Base-by-base conservation (phyloP, 2,888 invertebrate species). In the Tachina lurida region DNA sequence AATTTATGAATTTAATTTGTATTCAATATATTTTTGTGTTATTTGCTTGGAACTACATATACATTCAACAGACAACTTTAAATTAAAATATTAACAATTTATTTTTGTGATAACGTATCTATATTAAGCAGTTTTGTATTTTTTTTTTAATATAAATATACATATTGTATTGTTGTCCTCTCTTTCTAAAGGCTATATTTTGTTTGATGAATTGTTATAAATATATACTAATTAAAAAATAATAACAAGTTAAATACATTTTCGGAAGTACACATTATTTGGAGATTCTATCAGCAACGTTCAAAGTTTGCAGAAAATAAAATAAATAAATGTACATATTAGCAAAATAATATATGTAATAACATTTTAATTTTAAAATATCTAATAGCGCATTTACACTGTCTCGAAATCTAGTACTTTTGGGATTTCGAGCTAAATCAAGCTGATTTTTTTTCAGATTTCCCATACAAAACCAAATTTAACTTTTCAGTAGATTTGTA, bases 1-100 rank as follows among this genome's bases (percentile, higher is more conserved):
- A 43, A 8, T 60, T 45, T 62, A 49, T 73, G 22, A 62, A 12
- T 52, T 70, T 54, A 62, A 54, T 31, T 41, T 54, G 12, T 52
- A 58, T 68, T 43, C 31, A 19, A 56, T 73, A 65, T 71, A 75
- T 43, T 70, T 56, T n/a, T n/a, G 15, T 62, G 65, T 43, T 56
- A 12, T 76, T 75, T 45, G 60, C 10, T 80, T 77, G 39, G 58
- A 49, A 45, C 74, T 78, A 78, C 75, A 82, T 78, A 79, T 78
- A 82, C 70, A 82, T 78, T 82, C 65, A 86, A 86, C 85, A 86
- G 78, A 82, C 85, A 84, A 86, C 83, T 76, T 86, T 84, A 73
- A 80, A 84, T 68, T 83, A 79, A 82, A 83, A 80, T 73, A 68
- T 84, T 84, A 84, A 86, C 83, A 84, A 77, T 82, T 76, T 15